Percentiles rank a stretch among this genome's conserved stretches.
phyloP scores from a whole-genome alignment of 1,140 invertebrate genomes.

The Plodia interpunctella region DNA sequence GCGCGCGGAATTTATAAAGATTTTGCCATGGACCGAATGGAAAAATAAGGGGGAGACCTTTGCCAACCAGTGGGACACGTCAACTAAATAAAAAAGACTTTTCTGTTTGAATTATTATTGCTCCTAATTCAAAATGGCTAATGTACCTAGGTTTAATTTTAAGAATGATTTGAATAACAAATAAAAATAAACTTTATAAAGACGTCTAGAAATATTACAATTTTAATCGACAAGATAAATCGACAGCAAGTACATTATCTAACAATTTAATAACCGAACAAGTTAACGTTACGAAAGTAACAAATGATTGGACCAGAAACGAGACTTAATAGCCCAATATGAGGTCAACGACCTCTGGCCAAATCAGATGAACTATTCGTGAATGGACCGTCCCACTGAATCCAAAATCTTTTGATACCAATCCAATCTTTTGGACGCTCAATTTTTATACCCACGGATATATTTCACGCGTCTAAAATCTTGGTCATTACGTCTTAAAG shows the following conservation, averaged over 20 bases:
- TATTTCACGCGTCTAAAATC: background rate
- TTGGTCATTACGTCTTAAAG: conserved; percentile 13
- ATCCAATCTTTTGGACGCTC: background rate
- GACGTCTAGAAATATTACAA: too few species aligned
- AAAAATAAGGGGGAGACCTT: too few species aligned
- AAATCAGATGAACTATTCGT: conserved; percentile 41
- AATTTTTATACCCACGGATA: background rate
- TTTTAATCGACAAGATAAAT: background rate
- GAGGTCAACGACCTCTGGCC: conserved; percentile 30
- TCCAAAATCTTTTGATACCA: conserved; percentile 31
- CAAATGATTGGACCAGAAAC: conserved; percentile 27
- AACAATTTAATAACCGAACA: background rate
- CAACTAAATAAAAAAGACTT: too few species aligned
- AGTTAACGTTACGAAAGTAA: conserved; percentile 15
- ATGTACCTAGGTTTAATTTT: too few species aligned
- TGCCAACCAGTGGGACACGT: too few species aligned
- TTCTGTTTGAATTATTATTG: too few species aligned
- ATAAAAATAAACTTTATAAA: too few species aligned
- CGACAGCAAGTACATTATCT: background rate
- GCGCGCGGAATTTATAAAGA: too few species aligned
- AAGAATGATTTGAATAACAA: too few species aligned
- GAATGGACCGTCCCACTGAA: conserved; percentile 47
- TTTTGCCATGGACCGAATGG: too few species aligned
- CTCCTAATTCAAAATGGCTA: too few species aligned
- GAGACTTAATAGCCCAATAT: conserved; percentile 32